Evolutionary conservation across 2,797 vertebrate species (phyloP).

Genomic region (Intellagama lesueurii): DNA sequence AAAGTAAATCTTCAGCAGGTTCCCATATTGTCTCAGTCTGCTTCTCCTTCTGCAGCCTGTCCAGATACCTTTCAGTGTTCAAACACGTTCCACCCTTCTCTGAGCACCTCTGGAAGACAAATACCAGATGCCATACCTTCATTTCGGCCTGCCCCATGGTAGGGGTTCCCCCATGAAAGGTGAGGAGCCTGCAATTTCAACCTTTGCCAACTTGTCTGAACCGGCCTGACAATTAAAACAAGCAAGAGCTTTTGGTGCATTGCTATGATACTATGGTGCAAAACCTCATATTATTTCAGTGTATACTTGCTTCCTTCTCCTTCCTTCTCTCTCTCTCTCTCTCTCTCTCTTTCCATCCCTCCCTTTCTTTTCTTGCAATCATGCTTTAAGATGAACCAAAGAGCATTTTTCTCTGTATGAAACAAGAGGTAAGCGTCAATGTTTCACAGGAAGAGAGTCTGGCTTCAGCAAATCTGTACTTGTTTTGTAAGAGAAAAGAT

Average conservation of each 20-base stretch:
- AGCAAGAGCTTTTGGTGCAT: constrained; percentile 10
- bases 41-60: background rate
- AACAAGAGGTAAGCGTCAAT: constrained; percentile 60
- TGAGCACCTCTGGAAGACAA: accelerated
- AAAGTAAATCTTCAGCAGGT: background rate
- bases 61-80: constrained; percentile 17
- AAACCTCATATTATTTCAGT: constrained; percentile 41
- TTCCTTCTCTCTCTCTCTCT: no score
- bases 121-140: background rate
- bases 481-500: constrained; percentile 72
- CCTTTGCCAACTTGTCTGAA: constrained; percentile 37
- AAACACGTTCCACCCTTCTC: background rate
- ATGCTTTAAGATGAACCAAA: constrained; percentile 58
- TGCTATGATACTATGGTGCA: background rate
- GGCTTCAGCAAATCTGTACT: constrained; percentile 76
- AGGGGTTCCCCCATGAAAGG: background rate
- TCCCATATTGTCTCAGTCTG: background rate
- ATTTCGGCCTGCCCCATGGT: background rate
- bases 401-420: constrained; percentile 45
- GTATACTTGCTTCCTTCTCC: constrained; percentile 30
- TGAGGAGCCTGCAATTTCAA: background rate
- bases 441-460: constrained; percentile 75
- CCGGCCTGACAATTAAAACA: background rate
- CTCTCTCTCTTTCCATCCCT: constrained; percentile 14
- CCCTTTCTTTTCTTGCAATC: constrained; percentile 42